Percentiles rank a stretch among this genome's conserved stretches.
Conservation (phyloP, 2,888 invertebrate species). For the Dioctria linearis region DNA sequence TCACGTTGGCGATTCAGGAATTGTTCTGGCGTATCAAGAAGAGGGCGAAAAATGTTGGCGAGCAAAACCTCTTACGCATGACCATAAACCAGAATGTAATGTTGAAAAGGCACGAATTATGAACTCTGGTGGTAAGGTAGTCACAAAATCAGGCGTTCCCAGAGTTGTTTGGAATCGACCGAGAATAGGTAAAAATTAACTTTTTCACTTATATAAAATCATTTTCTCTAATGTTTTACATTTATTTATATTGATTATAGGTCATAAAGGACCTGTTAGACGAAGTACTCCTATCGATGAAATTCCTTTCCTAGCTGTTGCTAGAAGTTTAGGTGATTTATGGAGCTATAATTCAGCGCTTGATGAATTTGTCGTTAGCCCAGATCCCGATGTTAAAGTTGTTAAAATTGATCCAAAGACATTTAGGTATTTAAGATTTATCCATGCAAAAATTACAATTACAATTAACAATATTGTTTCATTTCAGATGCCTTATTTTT, state of each 20-base stretch:
- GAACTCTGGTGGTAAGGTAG: conserved; percentile 85
- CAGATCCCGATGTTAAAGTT: conserved; percentile 95
- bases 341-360: conserved; percentile 97
- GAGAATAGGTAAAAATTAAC: conserved; percentile 74
- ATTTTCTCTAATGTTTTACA: neutral
- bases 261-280: conserved; percentile 83
- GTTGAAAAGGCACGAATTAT: conserved; percentile 88
- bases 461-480: neutral
- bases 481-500: conserved; percentile 86
- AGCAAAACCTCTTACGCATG: conserved; percentile 86
- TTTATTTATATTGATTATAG: conserved; percentile 50
- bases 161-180: conserved; percentile 98
- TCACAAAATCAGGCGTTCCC: conserved; percentile 87
- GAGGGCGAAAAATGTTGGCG: conserved; percentile 82
- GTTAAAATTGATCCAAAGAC: conserved; percentile 84
- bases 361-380: conserved; percentile 96
- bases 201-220: neutral
- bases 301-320: conserved; percentile 96
- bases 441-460: neutral
- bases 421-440: conserved; percentile 73
- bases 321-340: conserved; percentile 94
- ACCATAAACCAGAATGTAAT: conserved; percentile 95
- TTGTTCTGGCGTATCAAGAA: conserved; percentile 88
- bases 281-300: conserved; percentile 93
- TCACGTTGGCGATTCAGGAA: conserved; percentile 98